These are phyloP conservation scores for Prorops nasuta DNA, from an alignment of 1,140 invertebrate species.

Conservation along the genomic window DNA sequence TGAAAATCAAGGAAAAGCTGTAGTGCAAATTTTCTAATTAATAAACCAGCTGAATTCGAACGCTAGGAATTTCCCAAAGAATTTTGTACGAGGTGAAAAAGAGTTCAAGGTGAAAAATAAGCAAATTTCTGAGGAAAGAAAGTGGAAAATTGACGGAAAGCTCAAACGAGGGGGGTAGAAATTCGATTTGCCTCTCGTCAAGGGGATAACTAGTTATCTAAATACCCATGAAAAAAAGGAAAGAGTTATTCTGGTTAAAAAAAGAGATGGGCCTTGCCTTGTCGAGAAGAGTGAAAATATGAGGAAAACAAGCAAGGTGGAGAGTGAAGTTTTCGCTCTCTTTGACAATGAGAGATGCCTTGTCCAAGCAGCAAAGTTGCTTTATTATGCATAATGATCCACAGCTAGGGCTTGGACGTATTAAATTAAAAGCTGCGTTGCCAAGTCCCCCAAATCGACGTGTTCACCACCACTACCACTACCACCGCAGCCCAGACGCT, in stretches of 20 bases:
- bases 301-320: not conserved
- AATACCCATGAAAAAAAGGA: no score
- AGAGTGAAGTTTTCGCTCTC: no score
- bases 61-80: not conserved
- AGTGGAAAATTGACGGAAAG: no score
- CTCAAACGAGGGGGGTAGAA: no score
- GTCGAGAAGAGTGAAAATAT: not conserved
- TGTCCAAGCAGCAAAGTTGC: constrained; percentile 7
- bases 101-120: no score
- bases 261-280: not conserved
- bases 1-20: constrained; percentile 39
- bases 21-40: constrained; percentile 58
- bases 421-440: constrained; percentile 12
- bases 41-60: constrained; percentile 53
- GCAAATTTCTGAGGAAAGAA: no score
- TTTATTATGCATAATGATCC: constrained; percentile 18
- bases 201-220: not conserved
- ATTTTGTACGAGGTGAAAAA: no score
- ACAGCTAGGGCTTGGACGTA: not conserved
- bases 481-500: no score
- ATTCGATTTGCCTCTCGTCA: no score
- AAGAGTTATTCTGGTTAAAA: no score
- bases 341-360: no score
- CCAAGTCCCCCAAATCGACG: not conserved
- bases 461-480: no score